Conservation (phyloP, 2,888 invertebrate genomes). For the Agonopterix heracliana region DNA sequence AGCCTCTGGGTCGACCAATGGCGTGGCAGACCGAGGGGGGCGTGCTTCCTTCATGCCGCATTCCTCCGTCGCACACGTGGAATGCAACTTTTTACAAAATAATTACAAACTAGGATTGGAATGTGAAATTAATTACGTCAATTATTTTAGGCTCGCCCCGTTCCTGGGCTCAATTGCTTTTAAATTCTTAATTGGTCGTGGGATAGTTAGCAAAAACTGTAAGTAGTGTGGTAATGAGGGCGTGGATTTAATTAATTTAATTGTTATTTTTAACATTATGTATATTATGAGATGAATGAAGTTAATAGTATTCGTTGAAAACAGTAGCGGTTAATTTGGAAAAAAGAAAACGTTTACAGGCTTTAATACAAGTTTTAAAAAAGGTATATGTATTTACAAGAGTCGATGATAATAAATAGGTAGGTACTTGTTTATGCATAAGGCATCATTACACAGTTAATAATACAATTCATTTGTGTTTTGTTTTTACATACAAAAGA, state of each 20-base stretch:
- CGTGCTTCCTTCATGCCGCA: conserved; percentile 26
- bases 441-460: too few relatives aligned
- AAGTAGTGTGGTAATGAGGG: conserved; percentile 5
- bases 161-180: conserved; percentile 20
- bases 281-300: too few relatives aligned
- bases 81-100: conserved; percentile 47
- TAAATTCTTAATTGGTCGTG: conserved; percentile 38
- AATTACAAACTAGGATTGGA: conserved; percentile 32
- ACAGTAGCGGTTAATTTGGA: too few relatives aligned
- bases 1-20: conserved; percentile 41
- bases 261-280: too few relatives aligned
- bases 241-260: background rate
- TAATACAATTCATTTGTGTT: too few relatives aligned
- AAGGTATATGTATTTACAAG: too few relatives aligned
- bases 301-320: too few relatives aligned
- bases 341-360: too few relatives aligned
- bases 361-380: too few relatives aligned
- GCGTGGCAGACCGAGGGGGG: conserved; percentile 25
- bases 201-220: conserved; percentile 13
- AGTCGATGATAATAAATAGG: too few relatives aligned
- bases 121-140: conserved; percentile 38
- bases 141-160: conserved; percentile 34
- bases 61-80: conserved; percentile 17
- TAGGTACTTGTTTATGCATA: too few relatives aligned
- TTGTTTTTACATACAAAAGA: too few relatives aligned